phyloP scores from a whole-genome alignment of 2,888 invertebrate genomes.

The Kryphioiulus occultus region DNA sequence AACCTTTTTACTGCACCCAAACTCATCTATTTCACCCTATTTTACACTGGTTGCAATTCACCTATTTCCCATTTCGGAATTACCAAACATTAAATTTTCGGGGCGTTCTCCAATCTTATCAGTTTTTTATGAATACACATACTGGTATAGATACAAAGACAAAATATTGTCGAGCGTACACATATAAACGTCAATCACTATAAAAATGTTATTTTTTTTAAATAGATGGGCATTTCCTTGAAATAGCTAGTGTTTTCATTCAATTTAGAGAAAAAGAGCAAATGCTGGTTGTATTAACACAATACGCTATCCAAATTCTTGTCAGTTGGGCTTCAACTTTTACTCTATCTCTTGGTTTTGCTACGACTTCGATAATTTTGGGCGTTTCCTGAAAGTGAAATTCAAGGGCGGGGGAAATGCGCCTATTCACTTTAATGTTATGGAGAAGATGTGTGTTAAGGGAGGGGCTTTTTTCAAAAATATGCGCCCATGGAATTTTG shows the following conservation, averaged over 20 bases:
- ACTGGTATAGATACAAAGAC: too few species aligned
- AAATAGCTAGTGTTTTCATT: neutral
- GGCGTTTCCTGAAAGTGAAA: slow-evolving; percentile 24
- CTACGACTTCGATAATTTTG: neutral
- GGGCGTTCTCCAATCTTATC: too few species aligned
- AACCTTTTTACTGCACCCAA: neutral
- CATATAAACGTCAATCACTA: too few species aligned
- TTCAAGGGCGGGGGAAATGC: slow-evolving; percentile 10
- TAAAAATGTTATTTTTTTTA: too few species aligned
- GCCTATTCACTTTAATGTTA: neutral
- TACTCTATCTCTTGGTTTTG: neutral
- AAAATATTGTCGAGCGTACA: too few species aligned
- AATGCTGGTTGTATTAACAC: neutral
- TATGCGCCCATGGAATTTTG: slow-evolving; percentile 3
- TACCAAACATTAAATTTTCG: too few species aligned
- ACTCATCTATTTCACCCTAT: too few species aligned
- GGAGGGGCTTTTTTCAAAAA: slow-evolving; percentile 20
- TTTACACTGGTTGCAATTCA: neutral
- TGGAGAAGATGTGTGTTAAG: slow-evolving; percentile 25
- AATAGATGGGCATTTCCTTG: neutral
- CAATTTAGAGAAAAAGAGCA: neutral
- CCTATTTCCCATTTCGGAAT: neutral
- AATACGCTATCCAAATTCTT: neutral
- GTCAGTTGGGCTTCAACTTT: neutral
- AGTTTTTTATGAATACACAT: too few species aligned